Conservation (phyloP, 64 coral and sea anemone genomes). For the Montipora foliosa region DNA sequence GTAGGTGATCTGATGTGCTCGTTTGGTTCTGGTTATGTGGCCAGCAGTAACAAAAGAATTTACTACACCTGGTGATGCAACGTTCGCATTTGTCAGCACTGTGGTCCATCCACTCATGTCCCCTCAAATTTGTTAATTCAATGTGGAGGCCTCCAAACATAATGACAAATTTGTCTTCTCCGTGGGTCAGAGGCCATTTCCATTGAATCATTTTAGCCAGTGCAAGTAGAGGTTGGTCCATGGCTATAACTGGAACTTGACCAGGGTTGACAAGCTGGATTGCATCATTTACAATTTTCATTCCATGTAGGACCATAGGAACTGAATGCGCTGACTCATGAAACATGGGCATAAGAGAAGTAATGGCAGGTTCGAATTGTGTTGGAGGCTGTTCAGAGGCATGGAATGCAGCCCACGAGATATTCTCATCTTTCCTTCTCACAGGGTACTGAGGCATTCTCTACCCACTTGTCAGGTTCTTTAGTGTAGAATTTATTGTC, state of each 20-base stretch:
- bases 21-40: slow-evolving; percentile 29
- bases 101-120: slow-evolving; percentile 22
- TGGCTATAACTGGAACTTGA: slow-evolving; percentile 10
- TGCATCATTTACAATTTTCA: slow-evolving; percentile 20
- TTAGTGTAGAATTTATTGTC: slow-evolving; percentile 27
- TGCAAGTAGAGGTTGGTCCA: slow-evolving; percentile 14
- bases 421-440: slow-evolving; percentile 17
- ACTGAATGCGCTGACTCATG: neutral
- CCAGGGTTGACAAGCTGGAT: slow-evolving; percentile 4
- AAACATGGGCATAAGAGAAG: slow-evolving; percentile 37
- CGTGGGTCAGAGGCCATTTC: slow-evolving; percentile 10
- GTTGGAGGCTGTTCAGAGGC: slow-evolving; percentile 8
- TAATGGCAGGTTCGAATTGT: slow-evolving; percentile 24
- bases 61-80: slow-evolving; percentile 27
- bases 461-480: neutral
- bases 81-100: slow-evolving; percentile 10
- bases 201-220: slow-evolving; percentile 16
- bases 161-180: slow-evolving; percentile 5
- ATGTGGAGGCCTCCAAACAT: neutral
- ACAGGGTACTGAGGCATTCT: slow-evolving; percentile 2
- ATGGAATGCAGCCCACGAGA: slow-evolving; percentile 41
- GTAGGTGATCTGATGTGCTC: slow-evolving; percentile 35
- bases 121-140: slow-evolving; percentile 24
- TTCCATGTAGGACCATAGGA: neutral
- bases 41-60: slow-evolving; percentile 6